A percentile compares a stretch with the other conserved stretches of the same genome.
Conservation (phyloP, 1,140 invertebrate species). For the Euschistus heros region DNA sequence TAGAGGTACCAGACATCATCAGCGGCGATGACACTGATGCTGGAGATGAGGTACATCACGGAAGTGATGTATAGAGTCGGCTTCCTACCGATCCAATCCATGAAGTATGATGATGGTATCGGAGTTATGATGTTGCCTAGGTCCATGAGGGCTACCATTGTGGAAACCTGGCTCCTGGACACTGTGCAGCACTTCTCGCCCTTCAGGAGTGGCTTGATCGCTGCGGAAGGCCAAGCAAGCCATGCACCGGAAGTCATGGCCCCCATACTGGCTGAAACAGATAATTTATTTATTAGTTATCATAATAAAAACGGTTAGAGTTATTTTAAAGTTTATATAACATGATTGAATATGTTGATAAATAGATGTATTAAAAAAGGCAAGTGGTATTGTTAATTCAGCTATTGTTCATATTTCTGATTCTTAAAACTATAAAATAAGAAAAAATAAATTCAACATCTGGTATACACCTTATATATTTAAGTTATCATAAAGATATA, state of each 20-base stretch:
- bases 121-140: conserved; percentile 31
- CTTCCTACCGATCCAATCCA: conserved; percentile 65
- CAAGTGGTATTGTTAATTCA: too few relatives aligned
- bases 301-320: too few relatives aligned
- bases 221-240: conserved; percentile 28
- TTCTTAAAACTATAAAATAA: too few relatives aligned
- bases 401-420: too few relatives aligned
- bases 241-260: conserved; percentile 22
- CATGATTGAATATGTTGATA: too few relatives aligned
- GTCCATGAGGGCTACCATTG: conserved; percentile 30
- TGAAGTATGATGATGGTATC: conserved; percentile 38
- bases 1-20: conserved; percentile 37
- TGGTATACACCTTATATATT: too few relatives aligned
- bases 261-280: conserved; percentile 8
- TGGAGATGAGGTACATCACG: conserved; percentile 19
- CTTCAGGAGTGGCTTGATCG: conserved; percentile 19
- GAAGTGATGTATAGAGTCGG: conserved; percentile 57
- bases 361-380: too few relatives aligned
- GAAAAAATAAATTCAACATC: too few relatives aligned
- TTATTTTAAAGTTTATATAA: too few relatives aligned
- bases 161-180: conserved; percentile 16
- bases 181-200: conserved; percentile 21
- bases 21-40: background rate
- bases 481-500: too few relatives aligned
- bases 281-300: too few relatives aligned